These are phyloP conservation scores for Peromyscus aztecus DNA, from an alignment of 2,797 vertebrate species.

Conservation along the genomic window DNA sequence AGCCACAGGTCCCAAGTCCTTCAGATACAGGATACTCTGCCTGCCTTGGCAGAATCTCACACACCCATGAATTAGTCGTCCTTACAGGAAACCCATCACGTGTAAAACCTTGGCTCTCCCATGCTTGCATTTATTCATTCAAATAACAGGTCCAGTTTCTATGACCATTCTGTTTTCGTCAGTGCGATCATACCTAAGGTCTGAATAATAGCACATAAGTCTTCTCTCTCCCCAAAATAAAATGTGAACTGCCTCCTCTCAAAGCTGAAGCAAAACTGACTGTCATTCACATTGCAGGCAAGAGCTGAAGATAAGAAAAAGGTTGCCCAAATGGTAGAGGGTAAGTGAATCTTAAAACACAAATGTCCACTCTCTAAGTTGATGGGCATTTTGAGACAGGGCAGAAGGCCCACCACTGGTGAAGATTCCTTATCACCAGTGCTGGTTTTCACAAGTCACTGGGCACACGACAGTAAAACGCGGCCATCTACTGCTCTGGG, in stretches of 20 bases:
- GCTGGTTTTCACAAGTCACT: background rate
- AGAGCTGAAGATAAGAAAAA: slow-evolving; percentile 98
- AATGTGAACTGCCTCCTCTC: background rate
- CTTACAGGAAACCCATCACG: background rate
- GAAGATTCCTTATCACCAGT: too few relatives aligned
- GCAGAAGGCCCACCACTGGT: background rate
- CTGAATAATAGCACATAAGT: rapidly evolving
- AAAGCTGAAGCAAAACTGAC: background rate
- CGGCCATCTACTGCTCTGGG: background rate
- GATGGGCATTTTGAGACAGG: background rate
- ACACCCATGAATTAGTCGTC: background rate
- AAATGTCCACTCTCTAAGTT: background rate
- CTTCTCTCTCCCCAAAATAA: background rate
- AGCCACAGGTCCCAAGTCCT: background rate
- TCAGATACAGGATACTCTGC: background rate
- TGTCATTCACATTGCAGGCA: slow-evolving; percentile 89
- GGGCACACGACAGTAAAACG: background rate
- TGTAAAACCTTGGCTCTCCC: background rate
- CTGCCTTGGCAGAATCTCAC: background rate
- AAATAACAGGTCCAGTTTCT: too few relatives aligned
- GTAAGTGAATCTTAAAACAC: slow-evolving; percentile 85
- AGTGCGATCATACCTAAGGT: rapidly evolving
- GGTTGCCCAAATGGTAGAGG: slow-evolving; percentile 94
- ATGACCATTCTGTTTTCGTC: too few relatives aligned
- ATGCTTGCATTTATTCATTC: background rate